These are phyloP conservation scores for Meiosimyza decipiens DNA, from an alignment of 2,888 invertebrate species.

Conservation along the genomic window DNA sequence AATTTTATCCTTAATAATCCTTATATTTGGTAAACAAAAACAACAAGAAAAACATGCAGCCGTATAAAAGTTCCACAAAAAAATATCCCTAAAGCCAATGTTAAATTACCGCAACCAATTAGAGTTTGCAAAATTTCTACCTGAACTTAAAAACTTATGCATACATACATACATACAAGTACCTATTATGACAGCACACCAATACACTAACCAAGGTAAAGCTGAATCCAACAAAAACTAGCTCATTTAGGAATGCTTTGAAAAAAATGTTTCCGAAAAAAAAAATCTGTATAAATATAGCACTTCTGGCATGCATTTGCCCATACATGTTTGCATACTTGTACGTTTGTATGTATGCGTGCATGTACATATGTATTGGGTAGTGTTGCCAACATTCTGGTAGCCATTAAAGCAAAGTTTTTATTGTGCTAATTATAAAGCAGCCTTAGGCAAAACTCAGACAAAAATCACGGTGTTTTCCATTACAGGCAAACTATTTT, in stretches of 20 bases:
- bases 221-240: not conserved
- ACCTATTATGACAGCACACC: not conserved
- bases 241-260: conserved; percentile 1
- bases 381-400: conserved; percentile 17
- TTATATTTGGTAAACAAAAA: too few species aligned
- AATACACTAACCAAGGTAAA: not conserved
- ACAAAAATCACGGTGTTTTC: conserved; percentile 17
- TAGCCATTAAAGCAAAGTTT: conserved; percentile 30
- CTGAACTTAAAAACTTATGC: conserved; percentile 1
- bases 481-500: conserved; percentile 2
- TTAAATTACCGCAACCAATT: conserved; percentile 33
- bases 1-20: too few species aligned
- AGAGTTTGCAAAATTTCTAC: conserved; percentile 27
- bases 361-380: not conserved
- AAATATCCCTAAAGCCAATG: conserved; percentile 24
- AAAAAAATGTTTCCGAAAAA: not conserved
- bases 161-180: not conserved
- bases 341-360: not conserved
- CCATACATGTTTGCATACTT: not conserved
- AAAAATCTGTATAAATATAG: not conserved
- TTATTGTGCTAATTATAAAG: conserved; percentile 30
- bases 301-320: not conserved
- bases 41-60: too few species aligned
- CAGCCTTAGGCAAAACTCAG: conserved; percentile 21
- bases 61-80: not conserved